These are phyloP conservation scores for Parasteatoda tepidariorum DNA, from an alignment of 1,140 invertebrate species.

Conservation along the genomic window DNA sequence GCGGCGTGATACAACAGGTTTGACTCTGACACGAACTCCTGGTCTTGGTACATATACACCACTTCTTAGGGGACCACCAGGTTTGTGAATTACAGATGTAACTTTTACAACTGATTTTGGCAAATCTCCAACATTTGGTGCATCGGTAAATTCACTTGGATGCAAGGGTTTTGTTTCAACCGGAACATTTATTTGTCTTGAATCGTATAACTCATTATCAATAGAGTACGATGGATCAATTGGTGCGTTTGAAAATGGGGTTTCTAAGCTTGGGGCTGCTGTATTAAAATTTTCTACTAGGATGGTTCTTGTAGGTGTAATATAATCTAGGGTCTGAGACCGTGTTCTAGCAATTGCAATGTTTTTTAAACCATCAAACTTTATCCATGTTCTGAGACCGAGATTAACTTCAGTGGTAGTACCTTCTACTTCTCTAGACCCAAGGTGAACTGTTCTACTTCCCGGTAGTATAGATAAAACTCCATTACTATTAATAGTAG, in stretches of 20 bases:
- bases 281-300: background rate
- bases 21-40: slow-evolving; percentile 52
- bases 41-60: slow-evolving; percentile 47
- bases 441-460: slow-evolving; percentile 63
- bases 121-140: background rate
- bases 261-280: background rate
- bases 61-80: slow-evolving; percentile 16
- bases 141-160: background rate
- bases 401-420: slow-evolving; percentile 67
- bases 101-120: slow-evolving; percentile 29
- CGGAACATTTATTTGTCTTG: background rate
- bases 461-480: slow-evolving; percentile 63
- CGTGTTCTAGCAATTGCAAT: slow-evolving; percentile 67
- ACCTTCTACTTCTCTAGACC: slow-evolving; percentile 64
- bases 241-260: background rate
- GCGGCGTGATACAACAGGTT: slow-evolving; percentile 38
- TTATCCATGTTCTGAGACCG: slow-evolving; percentile 65
- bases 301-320: slow-evolving; percentile 19
- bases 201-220: slow-evolving; percentile 24
- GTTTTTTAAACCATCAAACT: slow-evolving; percentile 63
- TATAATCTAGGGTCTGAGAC: slow-evolving; percentile 16
- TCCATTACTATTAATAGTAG: slow-evolving; percentile 63
- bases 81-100: slow-evolving; percentile 52
- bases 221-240: slow-evolving; percentile 53
- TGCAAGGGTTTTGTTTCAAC: slow-evolving; percentile 10